Percentiles rank a stretch among this genome's conserved stretches.
These are phyloP conservation scores for Drosophila dunni DNA, from an alignment of 1,140 invertebrate genomes.

Conservation along the genomic window DNA sequence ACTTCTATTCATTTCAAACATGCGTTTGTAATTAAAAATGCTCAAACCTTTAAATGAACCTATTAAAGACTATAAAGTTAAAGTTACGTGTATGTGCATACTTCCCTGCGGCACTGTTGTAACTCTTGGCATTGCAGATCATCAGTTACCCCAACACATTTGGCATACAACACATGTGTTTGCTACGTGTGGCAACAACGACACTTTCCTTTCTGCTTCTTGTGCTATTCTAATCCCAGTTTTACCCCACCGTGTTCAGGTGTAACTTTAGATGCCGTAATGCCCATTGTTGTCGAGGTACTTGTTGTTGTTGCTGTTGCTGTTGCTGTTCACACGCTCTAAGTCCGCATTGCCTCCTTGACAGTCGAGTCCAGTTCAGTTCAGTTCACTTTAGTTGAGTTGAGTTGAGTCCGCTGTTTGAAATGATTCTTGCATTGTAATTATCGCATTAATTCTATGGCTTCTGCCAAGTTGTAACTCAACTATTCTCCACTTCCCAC, in stretches of 20 bases:
- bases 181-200: constrained; percentile 33
- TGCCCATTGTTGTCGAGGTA: constrained; percentile 24
- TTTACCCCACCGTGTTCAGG: neutral
- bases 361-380: constrained; percentile 1
- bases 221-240: constrained; percentile 39
- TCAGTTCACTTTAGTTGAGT: neutral
- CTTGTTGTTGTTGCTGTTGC: constrained; percentile 23
- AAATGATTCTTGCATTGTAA: constrained; percentile 74
- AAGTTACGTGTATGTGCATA: neutral
- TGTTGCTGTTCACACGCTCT: constrained; percentile 51
- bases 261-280: constrained; percentile 45
- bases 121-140: constrained; percentile 1
- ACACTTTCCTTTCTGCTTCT: constrained; percentile 31
- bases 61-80: too few species aligned
- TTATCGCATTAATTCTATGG: constrained; percentile 77
- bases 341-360: neutral
- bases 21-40: too few species aligned
- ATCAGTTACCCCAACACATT: constrained; percentile 8
- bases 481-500: neutral
- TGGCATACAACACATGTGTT: constrained; percentile 22
- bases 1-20: too few species aligned
- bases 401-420: constrained; percentile 28
- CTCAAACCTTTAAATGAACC: too few species aligned
- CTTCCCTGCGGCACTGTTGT: constrained; percentile 6
- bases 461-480: constrained; percentile 47